A percentile compares a stretch with the other conserved stretches of the same genome.
Evolutionary conservation across 2,113 vertebrate genomes (phyloP).

Genomic region (Lepus europaeus): DNA sequence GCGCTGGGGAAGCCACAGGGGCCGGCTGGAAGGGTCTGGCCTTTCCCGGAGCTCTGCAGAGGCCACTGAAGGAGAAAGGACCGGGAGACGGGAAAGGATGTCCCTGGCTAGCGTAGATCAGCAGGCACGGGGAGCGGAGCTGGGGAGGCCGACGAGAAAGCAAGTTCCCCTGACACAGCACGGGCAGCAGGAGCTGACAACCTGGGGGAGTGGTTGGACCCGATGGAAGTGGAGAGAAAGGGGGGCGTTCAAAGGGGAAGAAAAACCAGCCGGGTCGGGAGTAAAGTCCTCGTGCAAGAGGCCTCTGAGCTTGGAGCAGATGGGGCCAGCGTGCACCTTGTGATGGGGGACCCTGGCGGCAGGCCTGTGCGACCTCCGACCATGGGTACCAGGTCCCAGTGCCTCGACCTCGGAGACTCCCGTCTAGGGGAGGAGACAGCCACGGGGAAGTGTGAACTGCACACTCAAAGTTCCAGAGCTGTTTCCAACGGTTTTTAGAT

Average conservation of each 20-base stretch:
- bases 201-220: rapidly evolving
- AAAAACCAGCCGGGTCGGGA: no score
- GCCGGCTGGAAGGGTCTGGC: not conserved
- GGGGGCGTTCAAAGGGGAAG: no score
- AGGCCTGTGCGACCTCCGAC: no score
- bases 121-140: not conserved
- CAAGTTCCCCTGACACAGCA: no score
- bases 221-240: not conserved
- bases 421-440: not conserved
- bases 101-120: not conserved
- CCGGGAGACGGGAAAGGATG: not conserved
- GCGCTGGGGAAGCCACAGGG: no score
- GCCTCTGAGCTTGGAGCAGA: not conserved
- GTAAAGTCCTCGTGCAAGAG: rapidly evolving
- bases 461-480: not conserved
- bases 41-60: not conserved
- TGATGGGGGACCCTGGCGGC: no score
- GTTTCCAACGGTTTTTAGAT: not conserved
- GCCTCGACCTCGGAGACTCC: not conserved
- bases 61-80: rapidly evolving
- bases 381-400: no score
- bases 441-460: not conserved
- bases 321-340: no score
- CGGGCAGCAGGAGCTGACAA: not conserved
- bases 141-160: rapidly evolving